Conservation (phyloP, 1,140 invertebrate genomes). For the Hesperophylax magnus region DNA sequence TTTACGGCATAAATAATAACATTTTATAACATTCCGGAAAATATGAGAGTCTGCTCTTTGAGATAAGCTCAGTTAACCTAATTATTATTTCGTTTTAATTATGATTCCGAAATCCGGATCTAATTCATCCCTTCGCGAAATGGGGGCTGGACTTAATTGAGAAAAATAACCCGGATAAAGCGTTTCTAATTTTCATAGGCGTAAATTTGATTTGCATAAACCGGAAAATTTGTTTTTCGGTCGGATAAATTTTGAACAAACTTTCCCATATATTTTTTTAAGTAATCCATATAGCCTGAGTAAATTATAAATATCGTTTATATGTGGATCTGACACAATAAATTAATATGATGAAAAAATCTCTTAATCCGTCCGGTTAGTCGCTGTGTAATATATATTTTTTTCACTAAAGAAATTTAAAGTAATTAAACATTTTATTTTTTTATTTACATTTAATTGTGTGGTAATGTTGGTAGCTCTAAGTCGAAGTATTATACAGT, state of each 20-base stretch:
- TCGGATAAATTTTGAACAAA: neutral
- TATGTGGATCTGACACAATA: too few relatives aligned
- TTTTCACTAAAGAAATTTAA: too few relatives aligned
- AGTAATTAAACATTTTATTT: too few relatives aligned
- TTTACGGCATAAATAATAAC: too few relatives aligned
- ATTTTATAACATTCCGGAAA: neutral
- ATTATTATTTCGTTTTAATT: slow-evolving; percentile 38
- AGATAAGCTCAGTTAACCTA: slow-evolving; percentile 17
- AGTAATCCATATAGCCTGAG: too few relatives aligned
- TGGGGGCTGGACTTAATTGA: slow-evolving; percentile 9
- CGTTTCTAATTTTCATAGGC: slow-evolving; percentile 6
- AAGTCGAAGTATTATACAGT: too few relatives aligned
- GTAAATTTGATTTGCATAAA: slow-evolving; percentile 22
- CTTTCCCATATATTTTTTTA: neutral
- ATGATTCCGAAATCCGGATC: neutral
- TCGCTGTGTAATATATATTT: too few relatives aligned
- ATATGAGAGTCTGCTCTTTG: neutral
- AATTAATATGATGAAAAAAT: too few relatives aligned
- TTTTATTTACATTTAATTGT: too few relatives aligned
- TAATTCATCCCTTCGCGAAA: slow-evolving; percentile 13
- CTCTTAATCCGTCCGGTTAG: too few relatives aligned
- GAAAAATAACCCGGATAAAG: slow-evolving; percentile 19
- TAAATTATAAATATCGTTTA: too few relatives aligned
- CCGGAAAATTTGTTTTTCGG: slow-evolving; percentile 19
- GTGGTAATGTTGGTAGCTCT: too few relatives aligned